These are phyloP conservation scores for Melitaea cinxia DNA, from an alignment of 1,140 invertebrate species.

Conservation along the genomic window DNA sequence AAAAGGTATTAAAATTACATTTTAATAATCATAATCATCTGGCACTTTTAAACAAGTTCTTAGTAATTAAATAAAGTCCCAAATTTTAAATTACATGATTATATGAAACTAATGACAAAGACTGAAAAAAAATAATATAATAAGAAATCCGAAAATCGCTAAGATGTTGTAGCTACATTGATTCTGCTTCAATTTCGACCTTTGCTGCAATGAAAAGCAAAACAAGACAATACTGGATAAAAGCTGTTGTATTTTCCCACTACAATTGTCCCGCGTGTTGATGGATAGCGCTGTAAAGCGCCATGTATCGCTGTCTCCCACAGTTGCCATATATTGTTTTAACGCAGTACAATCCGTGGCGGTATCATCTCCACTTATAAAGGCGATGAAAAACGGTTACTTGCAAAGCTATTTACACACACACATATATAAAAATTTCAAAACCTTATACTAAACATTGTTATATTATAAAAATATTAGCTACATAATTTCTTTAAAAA, in stretches of 20 bases:
- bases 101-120: not conserved
- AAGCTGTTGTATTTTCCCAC: conserved; percentile 17
- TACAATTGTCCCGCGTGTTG: conserved; percentile 20
- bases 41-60: no score
- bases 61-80: no score
- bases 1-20: no score
- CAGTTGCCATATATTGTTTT: conserved; percentile 23
- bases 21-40: no score
- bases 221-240: conserved; percentile 15
- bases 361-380: conserved; percentile 5
- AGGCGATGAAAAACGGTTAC: not conserved
- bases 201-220: not conserved
- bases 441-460: no score
- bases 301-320: conserved; percentile 15
- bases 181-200: not conserved
- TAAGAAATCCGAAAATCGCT: not conserved
- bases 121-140: not conserved
- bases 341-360: conserved; percentile 14
- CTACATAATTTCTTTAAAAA: no score
- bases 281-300: conserved; percentile 21
- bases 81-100: no score
- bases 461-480: no score
- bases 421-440: not conserved
- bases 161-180: not conserved
- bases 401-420: not conserved